These are phyloP conservation scores for Holocentrus rufus DNA, from an alignment of 2,797 vertebrate species.

Conservation along the genomic window DNA sequence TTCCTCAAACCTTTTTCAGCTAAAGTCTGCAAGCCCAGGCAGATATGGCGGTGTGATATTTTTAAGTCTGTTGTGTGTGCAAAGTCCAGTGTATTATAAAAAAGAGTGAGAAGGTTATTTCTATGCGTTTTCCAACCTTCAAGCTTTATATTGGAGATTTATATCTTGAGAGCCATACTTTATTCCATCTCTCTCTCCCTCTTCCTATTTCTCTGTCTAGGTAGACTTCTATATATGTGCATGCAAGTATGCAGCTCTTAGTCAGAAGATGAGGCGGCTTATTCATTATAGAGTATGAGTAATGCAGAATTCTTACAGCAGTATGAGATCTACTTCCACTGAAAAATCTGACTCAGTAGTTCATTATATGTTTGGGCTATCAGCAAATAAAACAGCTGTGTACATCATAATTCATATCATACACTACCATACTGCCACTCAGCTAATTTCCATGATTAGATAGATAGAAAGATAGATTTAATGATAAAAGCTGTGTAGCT, in stretches of 20 bases:
- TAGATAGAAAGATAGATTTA: too few species aligned
- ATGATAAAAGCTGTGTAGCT: background rate
- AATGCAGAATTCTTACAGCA: constrained; percentile 22
- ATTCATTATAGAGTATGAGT: constrained; percentile 7
- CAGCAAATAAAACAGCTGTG: background rate
- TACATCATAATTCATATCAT: background rate
- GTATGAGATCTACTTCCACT: constrained; percentile 4
- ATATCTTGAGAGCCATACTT: constrained; percentile 4
- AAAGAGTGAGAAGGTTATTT: constrained; percentile 45
- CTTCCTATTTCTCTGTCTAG: constrained; percentile 3
- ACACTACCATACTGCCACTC: constrained; percentile 5
- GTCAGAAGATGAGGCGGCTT: constrained; percentile 23
- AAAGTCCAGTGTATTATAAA: constrained; percentile 30
- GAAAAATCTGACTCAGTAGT: constrained; percentile 2
- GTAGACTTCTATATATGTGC: constrained; percentile 38
- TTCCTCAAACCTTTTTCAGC: constrained; percentile 4
- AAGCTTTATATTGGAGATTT: constrained; percentile 31
- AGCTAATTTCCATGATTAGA: too few species aligned
- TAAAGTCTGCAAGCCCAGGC: constrained; percentile 31
- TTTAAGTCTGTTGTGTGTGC: constrained; percentile 53
- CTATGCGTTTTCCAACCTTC: constrained; percentile 25
- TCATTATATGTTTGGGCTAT: constrained; percentile 10
- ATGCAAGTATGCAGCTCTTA: constrained; percentile 28
- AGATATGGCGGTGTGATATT: constrained; percentile 46
- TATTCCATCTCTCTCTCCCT: constrained; percentile 8